Evolutionary conservation across 2,113 vertebrate species (phyloP).

Genomic region (Neomonachus schauinslandi): DNA sequence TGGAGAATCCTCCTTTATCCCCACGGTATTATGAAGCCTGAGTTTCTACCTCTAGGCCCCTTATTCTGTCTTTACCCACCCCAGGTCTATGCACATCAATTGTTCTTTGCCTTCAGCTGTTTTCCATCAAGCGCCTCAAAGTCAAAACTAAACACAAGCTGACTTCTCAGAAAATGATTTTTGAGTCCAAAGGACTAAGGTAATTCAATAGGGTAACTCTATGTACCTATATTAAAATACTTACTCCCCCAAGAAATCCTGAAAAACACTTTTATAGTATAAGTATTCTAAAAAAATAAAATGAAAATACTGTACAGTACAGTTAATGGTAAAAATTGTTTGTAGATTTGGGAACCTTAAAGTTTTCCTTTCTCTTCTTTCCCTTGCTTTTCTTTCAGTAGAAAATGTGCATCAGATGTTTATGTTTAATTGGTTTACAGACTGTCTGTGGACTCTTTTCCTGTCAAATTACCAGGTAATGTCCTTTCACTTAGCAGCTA

Average conservation of each 20-base stretch:
- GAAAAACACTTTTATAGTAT: constrained; percentile 44
- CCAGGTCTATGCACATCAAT: neutral
- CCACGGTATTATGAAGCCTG: neutral
- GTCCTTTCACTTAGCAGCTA: constrained; percentile 81
- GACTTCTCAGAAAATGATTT: constrained; percentile 54
- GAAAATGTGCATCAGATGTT: constrained; percentile 85
- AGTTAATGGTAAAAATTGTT: constrained; percentile 80
- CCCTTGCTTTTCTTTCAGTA: constrained; percentile 84
- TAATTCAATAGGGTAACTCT: constrained; percentile 53
- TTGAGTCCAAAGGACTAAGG: constrained; percentile 37
- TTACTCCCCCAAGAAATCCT: constrained; percentile 50
- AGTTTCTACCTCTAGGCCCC: constrained; percentile 10
- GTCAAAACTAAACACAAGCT: constrained; percentile 44
- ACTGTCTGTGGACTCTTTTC: constrained; percentile 84
- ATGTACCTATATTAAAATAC: constrained; percentile 48
- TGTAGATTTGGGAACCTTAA: constrained; percentile 82
- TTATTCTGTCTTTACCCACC: constrained; percentile 20
- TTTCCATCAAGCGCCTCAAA: constrained; percentile 34
- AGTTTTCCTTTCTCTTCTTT: constrained; percentile 85
- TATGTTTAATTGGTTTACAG: constrained; percentile 85
- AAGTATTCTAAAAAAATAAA: constrained; percentile 71
- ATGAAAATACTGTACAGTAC: constrained; percentile 73
- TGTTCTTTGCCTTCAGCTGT: constrained; percentile 60
- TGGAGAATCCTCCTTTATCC: neutral
- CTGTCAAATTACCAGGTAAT: constrained; percentile 84